Percentiles rank a stretch among this genome's conserved stretches.
These are phyloP conservation scores for Dinocampus coccinellae DNA, from an alignment of 2,888 invertebrate species.

Conservation along the genomic window DNA sequence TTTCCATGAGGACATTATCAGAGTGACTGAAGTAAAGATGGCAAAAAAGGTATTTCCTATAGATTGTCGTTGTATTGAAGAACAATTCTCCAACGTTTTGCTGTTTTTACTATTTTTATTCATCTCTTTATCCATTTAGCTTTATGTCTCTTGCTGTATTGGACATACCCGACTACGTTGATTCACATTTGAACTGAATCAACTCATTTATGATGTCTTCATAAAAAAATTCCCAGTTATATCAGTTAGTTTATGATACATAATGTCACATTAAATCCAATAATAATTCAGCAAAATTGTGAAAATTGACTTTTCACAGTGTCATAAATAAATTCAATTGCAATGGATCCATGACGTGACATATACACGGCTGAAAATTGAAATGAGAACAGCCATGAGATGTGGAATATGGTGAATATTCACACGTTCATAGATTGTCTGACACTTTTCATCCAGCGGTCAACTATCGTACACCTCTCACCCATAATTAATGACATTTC, in stretches of 20 bases:
- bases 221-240: too few relatives aligned
- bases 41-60: conserved; percentile 12
- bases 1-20: conserved; percentile 24
- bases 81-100: conserved; percentile 1
- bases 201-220: background rate
- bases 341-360: conserved; percentile 2
- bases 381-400: conserved; percentile 7
- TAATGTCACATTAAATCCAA: too few relatives aligned
- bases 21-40: conserved; percentile 8
- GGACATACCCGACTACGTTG: background rate
- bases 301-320: conserved; percentile 1
- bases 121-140: conserved; percentile 8
- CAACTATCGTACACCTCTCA: background rate
- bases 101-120: background rate
- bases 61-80: conserved; percentile 17
- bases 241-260: too few relatives aligned
- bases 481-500: background rate
- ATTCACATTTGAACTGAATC: background rate
- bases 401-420: background rate
- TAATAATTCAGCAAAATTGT: background rate
- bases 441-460: conserved; percentile 7
- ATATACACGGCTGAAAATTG: conserved; percentile 8
- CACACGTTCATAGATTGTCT: conserved; percentile 18
- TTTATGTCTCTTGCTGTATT: background rate
- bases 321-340: conserved; percentile 18